A percentile compares a stretch with the other conserved stretches of the same genome.
Evolutionary conservation across 2,113 vertebrate species (phyloP).

Genomic region (Abramis brama): DNA sequence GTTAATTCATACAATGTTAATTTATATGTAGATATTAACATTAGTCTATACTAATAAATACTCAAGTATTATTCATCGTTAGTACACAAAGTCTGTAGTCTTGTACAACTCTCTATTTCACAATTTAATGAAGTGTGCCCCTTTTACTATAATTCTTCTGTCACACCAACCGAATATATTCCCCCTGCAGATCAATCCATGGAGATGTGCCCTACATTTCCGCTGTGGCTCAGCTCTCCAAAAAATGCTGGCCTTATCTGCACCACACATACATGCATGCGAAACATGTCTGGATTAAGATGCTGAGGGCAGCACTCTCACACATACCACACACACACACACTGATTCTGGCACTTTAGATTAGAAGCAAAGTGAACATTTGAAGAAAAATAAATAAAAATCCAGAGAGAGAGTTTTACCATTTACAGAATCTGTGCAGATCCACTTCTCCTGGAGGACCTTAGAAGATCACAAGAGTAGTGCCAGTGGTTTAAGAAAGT

Average conservation of each 20-base stretch:
- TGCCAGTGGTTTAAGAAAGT: slow-evolving; percentile 28
- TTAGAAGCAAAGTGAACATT: slow-evolving; percentile 38
- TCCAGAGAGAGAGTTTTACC: slow-evolving; percentile 19
- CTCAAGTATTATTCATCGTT: not conserved
- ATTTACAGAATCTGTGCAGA: not conserved
- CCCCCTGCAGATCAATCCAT: slow-evolving; percentile 63
- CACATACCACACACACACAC: slow-evolving; percentile 6
- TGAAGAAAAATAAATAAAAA: not conserved
- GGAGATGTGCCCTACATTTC: slow-evolving; percentile 67
- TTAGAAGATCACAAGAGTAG: slow-evolving; percentile 29
- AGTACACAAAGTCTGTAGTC: not conserved
- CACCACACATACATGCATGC: slow-evolving; percentile 54
- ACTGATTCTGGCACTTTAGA: slow-evolving; percentile 44
- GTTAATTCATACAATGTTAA: too few species aligned
- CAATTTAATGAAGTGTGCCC: not conserved
- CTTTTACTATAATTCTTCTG: slow-evolving; percentile 5
- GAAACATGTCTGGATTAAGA: slow-evolving; percentile 57
- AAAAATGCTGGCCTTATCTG: slow-evolving; percentile 60
- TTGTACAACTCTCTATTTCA: not conserved
- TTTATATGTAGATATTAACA: not conserved
- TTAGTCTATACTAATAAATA: not conserved
- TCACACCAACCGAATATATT: slow-evolving; percentile 62
- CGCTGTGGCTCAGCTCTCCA: slow-evolving; percentile 51
- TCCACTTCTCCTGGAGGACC: not conserved
- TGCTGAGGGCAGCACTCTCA: slow-evolving; percentile 34